Percentiles rank a stretch among this genome's conserved stretches.
Conservation (phyloP, 2,797 vertebrate genomes). For the Micropoecilia bifurca region DNA sequence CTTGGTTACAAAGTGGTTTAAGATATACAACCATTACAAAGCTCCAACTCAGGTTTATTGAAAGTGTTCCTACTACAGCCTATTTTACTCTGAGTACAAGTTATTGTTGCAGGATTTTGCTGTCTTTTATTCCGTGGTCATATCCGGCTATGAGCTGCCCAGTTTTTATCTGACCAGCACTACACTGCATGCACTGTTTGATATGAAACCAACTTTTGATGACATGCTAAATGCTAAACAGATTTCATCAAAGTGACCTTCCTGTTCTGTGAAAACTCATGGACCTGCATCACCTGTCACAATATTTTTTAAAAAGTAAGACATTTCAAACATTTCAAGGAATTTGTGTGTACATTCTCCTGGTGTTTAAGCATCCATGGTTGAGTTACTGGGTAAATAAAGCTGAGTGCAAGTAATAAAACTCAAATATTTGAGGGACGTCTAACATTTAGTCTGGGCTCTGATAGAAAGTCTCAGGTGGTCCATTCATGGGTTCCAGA, state of each 20-base stretch:
- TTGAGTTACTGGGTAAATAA: slow-evolving; percentile 29
- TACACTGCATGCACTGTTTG: background rate
- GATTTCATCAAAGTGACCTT: background rate
- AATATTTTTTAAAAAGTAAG: background rate
- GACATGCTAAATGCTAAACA: background rate
- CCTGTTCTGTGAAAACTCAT: background rate
- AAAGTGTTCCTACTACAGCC: background rate
- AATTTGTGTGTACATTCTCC: background rate
- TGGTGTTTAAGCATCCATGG: background rate
- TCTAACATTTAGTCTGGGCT: slow-evolving; percentile 2
- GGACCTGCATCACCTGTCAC: background rate
- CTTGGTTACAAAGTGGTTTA: background rate
- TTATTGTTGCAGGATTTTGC: background rate
- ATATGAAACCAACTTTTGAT: background rate
- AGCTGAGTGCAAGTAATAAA: slow-evolving; percentile 17
- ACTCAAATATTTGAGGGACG: background rate
- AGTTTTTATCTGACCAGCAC: background rate
- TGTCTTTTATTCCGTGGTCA: background rate
- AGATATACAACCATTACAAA: background rate
- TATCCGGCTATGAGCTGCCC: background rate
- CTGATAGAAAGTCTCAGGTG: slow-evolving; percentile 20
- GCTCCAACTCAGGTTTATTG: background rate
- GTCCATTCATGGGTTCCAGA: slow-evolving; percentile 5
- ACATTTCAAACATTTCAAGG: background rate
- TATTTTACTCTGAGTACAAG: background rate